These are phyloP conservation scores for Amazona vittata DNA, from an alignment of 2,113 vertebrate species.

Conservation along the genomic window DNA sequence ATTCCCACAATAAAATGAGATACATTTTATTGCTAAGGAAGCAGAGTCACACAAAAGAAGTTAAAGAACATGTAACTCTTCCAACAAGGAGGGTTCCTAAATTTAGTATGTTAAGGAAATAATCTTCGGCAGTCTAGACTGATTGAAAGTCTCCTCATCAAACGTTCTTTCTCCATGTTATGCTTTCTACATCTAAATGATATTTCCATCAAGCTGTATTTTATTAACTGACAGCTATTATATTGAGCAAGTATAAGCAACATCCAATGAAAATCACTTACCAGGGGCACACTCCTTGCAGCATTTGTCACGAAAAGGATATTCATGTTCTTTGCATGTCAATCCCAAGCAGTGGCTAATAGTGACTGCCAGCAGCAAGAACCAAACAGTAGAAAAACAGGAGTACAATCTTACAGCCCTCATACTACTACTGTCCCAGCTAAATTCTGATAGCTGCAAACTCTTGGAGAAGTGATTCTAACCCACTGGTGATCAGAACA, in stretches of 20 bases:
- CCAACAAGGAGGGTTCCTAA: not conserved
- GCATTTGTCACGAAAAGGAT: not conserved
- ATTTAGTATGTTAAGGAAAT: not conserved
- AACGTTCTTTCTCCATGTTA: not conserved
- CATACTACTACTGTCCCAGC: not conserved
- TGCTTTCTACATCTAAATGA: not conserved
- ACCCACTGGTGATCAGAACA: not conserved
- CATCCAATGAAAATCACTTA: not conserved
- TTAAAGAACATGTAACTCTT: rapidly evolving
- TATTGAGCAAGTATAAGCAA: rapidly evolving
- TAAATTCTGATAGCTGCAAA: not conserved
- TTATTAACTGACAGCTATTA: not conserved
- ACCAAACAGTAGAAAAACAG: not conserved
- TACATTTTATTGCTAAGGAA: not conserved
- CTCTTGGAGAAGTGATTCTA: not conserved
- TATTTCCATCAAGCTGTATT: not conserved
- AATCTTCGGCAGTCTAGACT: not conserved
- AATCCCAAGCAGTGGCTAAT: rapidly evolving
- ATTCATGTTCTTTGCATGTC: not conserved
- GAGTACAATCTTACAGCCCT: not conserved
- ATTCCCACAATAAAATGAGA: not conserved
- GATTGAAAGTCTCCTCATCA: not conserved
- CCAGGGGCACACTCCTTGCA: constrained; percentile 50
- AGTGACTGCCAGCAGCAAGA: not conserved
- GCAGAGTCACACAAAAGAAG: not conserved